Evolutionary conservation across 2,888 invertebrate genomes (phyloP), one percentile per base, ranked within the genome.

Genomic region (Schizaphis graminum): DNA sequence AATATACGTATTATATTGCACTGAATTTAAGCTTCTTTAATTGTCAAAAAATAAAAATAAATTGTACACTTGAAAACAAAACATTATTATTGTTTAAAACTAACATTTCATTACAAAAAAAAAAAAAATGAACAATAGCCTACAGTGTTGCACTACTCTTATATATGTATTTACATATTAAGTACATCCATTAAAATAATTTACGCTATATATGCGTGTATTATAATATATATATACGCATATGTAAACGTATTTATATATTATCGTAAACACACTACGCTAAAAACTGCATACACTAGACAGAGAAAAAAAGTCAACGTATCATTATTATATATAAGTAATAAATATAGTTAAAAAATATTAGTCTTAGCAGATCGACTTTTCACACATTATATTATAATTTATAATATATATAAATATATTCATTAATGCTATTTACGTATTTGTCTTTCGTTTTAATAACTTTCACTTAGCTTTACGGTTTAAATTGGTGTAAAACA

Each of bases 11-110:
- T 57, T 89, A 91, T 94, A 94, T 94, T 94, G 94, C 94, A 94
- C 94, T 94, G 94, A 41, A 91, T 91, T 94, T 44, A 94, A 94
- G 94, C 94, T 91, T 90, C 28, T 94, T 94, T 94, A 94, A 94
- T 94, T 91, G 41, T 91, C 49, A 89, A 87, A 92, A 85, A 92
- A 88, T 87, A 53, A 93, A 93, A 93, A 94, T 90, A 93, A 90
- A 85, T 44, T 94, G 47, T 94, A 94, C 94, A 94, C 67, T 94
- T 94, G 61, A 67, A 90, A 94, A 94, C 90, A 87, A 94, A 90
- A 94, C 94, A 94, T 67, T 94, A n/a, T 47, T 53, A 67, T 85
- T 77, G 77, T 89, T 94, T 90, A 7, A 94, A 77, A 61, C 94
- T 94, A 94, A 91, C 94, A 91, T 94, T 91, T 90, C 86, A 85